Evolutionary conservation across 2,888 invertebrate species (phyloP).

Genomic region (Coronaproctus castanopsis): DNA sequence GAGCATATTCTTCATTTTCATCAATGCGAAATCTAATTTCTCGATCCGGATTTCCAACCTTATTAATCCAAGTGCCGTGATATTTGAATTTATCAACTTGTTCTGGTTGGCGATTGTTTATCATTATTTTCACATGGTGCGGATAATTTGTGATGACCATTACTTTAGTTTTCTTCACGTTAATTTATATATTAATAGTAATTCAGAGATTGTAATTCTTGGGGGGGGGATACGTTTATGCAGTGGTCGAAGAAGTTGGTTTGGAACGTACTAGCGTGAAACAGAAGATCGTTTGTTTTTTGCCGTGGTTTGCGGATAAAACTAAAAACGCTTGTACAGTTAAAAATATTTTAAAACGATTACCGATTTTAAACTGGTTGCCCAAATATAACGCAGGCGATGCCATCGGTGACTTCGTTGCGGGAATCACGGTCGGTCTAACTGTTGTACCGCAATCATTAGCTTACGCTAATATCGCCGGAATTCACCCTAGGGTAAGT

Average conservation of each 20-base stretch:
- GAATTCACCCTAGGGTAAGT: slow-evolving; percentile 43
- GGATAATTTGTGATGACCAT: not conserved
- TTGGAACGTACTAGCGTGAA: slow-evolving; percentile 22
- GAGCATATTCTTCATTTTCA: too few species aligned
- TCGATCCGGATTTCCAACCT: too few species aligned
- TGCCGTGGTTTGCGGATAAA: slow-evolving; percentile 29
- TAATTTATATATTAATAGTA: not conserved
- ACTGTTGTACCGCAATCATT: slow-evolving; percentile 83
- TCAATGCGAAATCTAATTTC: too few species aligned
- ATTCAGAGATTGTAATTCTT: too few species aligned
- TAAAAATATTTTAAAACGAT: slow-evolving; percentile 47
- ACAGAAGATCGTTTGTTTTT: slow-evolving; percentile 24
- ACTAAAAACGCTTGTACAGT: slow-evolving; percentile 36
- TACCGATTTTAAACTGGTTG: slow-evolving; percentile 57
- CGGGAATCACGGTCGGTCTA: slow-evolving; percentile 76
- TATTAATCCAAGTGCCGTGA: too few species aligned
- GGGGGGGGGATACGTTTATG: too few species aligned
- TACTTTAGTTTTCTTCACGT: not conserved
- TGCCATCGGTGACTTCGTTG: slow-evolving; percentile 68
- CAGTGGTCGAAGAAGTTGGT: slow-evolving; percentile 31
- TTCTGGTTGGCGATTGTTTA: not conserved
- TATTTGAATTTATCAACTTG: not conserved
- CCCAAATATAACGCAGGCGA: slow-evolving; percentile 50
- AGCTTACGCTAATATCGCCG: slow-evolving; percentile 61
- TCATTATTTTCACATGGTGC: not conserved